Percentiles rank a stretch among this genome's conserved stretches.
Evolutionary conservation across 64 coral and sea anemone species (phyloP).

Genomic region (Stichodactyla mertensii): DNA sequence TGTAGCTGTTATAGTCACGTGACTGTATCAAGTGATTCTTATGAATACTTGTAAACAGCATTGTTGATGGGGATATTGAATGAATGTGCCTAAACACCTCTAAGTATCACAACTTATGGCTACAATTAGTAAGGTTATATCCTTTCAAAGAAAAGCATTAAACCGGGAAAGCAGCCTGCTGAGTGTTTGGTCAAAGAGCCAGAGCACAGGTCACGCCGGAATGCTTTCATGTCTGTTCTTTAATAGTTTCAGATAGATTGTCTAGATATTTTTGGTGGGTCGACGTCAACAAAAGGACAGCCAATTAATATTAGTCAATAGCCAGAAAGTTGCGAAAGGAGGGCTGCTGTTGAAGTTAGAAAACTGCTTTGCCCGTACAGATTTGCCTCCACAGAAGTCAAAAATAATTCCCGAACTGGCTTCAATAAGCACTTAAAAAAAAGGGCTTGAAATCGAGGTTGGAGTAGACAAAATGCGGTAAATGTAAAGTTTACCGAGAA

Average conservation of each 20-base stretch:
- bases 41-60: background rate
- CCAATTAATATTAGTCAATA: background rate
- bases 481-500: too few relatives aligned
- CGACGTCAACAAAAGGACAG: background rate
- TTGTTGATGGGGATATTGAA: background rate
- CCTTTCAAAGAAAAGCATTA: background rate
- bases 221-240: background rate
- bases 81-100: background rate
- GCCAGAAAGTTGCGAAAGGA: too few relatives aligned
- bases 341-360: too few relatives aligned
- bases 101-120: conserved; percentile 25
- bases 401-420: too few relatives aligned
- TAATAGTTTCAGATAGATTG: background rate
- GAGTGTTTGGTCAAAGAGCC: background rate
- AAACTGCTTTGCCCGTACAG: too few relatives aligned
- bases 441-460: too few relatives aligned
- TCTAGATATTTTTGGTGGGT: background rate
- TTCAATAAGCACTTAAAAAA: too few relatives aligned
- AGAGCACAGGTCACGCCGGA: background rate
- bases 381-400: too few relatives aligned
- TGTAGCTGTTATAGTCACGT: too few relatives aligned
- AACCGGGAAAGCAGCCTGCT: background rate
- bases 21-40: background rate
- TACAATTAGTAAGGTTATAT: conserved; percentile 4
- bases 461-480: too few relatives aligned